Evolutionary conservation across 1,140 invertebrate genomes (phyloP).

Genomic region (Brachionus paranguensis): DNA sequence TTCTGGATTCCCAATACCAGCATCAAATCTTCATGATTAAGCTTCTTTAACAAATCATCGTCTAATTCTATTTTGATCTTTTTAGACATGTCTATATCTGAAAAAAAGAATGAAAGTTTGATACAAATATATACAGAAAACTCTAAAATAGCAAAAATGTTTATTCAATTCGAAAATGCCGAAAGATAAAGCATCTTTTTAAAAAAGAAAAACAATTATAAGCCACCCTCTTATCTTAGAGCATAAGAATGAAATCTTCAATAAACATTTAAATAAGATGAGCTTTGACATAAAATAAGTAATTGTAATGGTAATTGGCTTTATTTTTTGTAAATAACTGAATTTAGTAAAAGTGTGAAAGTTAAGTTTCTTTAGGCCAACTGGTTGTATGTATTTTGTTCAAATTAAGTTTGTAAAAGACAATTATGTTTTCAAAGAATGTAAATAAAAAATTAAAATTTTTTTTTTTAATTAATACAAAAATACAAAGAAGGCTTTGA

Average conservation of each 20-base stretch:
- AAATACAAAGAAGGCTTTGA: too few relatives aligned
- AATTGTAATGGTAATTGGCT: too few relatives aligned
- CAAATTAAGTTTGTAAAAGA: too few relatives aligned
- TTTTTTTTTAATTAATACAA: too few relatives aligned
- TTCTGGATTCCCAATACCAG: not conserved
- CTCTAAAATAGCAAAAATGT: not conserved
- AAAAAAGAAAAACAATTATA: not conserved
- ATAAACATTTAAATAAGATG: not conserved
- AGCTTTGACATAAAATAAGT: not conserved
- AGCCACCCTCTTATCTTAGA: not conserved
- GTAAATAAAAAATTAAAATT: too few relatives aligned
- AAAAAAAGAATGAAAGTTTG: not conserved
- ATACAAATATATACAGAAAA: not conserved
- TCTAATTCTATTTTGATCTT: constrained; percentile 15
- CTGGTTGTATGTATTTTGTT: too few relatives aligned
- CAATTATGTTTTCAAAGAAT: too few relatives aligned
- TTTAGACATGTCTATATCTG: not conserved
- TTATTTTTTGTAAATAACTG: too few relatives aligned
- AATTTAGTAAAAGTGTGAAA: too few relatives aligned
- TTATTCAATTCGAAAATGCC: not conserved
- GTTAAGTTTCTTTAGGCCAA: too few relatives aligned
- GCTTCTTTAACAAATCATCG: not conserved
- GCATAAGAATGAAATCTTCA: not conserved
- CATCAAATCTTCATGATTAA: not conserved
- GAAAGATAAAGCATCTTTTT: not conserved